phyloP scores from a whole-genome alignment of 2,888 invertebrate species.

The Drosophila pegasa region DNA sequence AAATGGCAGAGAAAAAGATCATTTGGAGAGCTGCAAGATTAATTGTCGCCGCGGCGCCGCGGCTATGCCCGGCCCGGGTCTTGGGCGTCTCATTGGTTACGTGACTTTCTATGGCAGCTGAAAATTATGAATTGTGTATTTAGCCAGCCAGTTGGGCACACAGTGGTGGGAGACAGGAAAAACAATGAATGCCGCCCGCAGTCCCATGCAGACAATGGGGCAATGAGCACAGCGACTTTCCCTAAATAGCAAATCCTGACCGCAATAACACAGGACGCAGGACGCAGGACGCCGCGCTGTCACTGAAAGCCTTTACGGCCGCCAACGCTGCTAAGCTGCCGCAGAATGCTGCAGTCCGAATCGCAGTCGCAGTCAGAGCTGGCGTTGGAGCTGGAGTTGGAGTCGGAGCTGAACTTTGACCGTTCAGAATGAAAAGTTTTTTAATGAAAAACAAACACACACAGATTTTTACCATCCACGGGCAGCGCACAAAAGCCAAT shows the following conservation, averaged over 20 bases:
- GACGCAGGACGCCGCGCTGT: conserved; percentile 27
- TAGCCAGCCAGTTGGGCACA: conserved; percentile 41
- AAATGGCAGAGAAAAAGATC: conserved; percentile 39
- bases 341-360: conserved; percentile 11
- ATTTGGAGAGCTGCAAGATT: conserved; percentile 48
- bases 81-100: conserved; percentile 56
- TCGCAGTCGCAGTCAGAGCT: conserved; percentile 10
- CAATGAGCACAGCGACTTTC: conserved; percentile 19
- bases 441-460: conserved; percentile 83
- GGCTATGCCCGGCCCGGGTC: conserved; percentile 33
- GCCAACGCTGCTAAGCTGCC: conserved; percentile 34
- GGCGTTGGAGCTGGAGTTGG: conserved; percentile 5
- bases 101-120: conserved; percentile 65
- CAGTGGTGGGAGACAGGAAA: no score
- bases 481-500: conserved; percentile 68
- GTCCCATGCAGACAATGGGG: conserved; percentile 28
- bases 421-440: conserved; percentile 78
- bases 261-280: conserved; percentile 73
- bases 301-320: conserved; percentile 29
- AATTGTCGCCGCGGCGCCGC: no score
- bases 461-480: conserved; percentile 53
- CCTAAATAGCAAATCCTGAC: conserved; percentile 69
- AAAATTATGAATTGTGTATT: conserved; percentile 77
- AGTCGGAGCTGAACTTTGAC: conserved; percentile 68
- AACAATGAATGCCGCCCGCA: conserved; percentile 43